A percentile compares a stretch with the other conserved stretches of the same genome.
Evolutionary conservation across 2,797 vertebrate species (phyloP).

Genomic region (Trachurus trachurus): DNA sequence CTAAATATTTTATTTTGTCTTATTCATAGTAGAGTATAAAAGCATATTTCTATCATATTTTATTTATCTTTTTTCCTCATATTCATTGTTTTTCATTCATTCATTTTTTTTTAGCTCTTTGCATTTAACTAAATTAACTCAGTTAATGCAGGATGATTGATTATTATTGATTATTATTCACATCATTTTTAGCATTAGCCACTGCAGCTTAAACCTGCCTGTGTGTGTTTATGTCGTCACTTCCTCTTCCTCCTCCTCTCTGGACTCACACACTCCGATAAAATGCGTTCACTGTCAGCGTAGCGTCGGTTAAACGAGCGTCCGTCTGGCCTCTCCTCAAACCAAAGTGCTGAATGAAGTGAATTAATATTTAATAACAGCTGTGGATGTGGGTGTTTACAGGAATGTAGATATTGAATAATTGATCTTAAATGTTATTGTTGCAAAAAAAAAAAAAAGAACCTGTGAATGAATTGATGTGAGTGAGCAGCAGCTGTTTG

Average conservation of each 20-base stretch:
- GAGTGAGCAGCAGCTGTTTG: constrained; percentile 3
- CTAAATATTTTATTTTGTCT: no score
- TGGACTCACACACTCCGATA: no score
- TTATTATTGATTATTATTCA: not conserved
- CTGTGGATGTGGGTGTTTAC: not conserved
- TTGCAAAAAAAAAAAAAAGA: not conserved
- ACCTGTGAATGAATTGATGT: not conserved
- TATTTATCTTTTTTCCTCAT: no score
- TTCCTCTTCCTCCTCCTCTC: no score
- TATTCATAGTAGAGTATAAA: no score
- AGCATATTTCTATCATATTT: no score
- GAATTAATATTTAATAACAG: constrained; percentile 27
- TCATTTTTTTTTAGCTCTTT: no score
- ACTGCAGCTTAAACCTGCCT: not conserved
- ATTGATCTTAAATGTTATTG: not conserved
- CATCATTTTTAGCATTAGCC: not conserved
- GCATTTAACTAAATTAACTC: no score
- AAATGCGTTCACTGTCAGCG: not conserved
- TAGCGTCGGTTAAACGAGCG: not conserved
- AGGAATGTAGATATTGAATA: constrained; percentile 7
- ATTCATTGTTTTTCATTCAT: no score
- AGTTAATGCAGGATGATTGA: no score
- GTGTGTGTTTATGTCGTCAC: not conserved
- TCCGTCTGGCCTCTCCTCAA: not conserved
- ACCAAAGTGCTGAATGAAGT: not conserved